These are phyloP conservation scores for Falco berigora DNA, from an alignment of 2,797 vertebrate genomes.

Conservation along the genomic window DNA sequence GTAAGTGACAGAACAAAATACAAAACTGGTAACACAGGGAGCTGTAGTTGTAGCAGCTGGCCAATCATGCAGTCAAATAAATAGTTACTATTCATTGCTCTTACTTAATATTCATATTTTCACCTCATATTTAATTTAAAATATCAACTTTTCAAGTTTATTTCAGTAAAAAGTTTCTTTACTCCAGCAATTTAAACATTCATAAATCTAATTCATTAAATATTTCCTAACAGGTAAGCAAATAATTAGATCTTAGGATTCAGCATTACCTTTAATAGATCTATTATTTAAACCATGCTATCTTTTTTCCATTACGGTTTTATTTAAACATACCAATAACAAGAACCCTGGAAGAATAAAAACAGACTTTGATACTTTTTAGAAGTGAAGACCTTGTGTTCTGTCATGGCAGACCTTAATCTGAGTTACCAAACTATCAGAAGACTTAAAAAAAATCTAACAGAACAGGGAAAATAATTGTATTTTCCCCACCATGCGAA, in stretches of 20 bases:
- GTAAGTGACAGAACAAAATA: neutral
- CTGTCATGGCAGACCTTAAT: neutral
- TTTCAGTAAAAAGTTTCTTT: neutral
- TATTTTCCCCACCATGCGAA: neutral
- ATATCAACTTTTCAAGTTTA: neutral
- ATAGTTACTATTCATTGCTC: neutral
- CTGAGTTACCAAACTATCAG: neutral
- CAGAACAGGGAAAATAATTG: neutral
- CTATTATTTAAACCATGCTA: neutral
- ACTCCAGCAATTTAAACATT: neutral
- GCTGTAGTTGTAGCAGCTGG: neutral
- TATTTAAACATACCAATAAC: neutral
- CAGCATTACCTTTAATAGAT: neutral
- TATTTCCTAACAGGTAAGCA: neutral
- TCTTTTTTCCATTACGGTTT: neutral
- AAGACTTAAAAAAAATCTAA: neutral
- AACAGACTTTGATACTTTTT: neutral
- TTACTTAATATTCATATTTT: neutral
- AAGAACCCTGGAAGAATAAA: neutral
- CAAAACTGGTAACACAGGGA: neutral
- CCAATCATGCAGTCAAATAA: neutral
- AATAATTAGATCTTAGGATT: neutral
- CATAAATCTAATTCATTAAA: neutral
- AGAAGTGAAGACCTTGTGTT: neutral
- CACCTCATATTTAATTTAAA: neutral